Base-by-base conservation (phyloP, 2,113 vertebrate species). In the Piaya cayana region DNA sequence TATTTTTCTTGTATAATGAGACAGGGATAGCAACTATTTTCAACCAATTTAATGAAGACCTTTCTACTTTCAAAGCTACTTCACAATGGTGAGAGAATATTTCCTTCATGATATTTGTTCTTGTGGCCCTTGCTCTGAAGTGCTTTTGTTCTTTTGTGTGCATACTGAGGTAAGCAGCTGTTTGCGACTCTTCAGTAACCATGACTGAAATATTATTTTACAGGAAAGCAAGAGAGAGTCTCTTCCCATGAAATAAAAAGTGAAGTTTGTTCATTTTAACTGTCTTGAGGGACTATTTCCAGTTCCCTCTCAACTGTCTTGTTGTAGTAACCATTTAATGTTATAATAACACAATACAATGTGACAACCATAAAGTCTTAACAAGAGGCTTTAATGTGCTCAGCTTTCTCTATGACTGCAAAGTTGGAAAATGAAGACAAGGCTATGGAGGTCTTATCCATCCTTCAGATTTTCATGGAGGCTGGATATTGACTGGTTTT, bases 221-320 rank as follows among this genome's bases (percentile, higher is more conserved):
- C 59, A 93, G 55, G 36, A 72, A 86, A 90, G 63, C 32, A 67
- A 45, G 34, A 80, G 21, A 74, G 50, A 74, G n/a, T 77, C 27
- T 88, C 23, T 88, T 92, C 30, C 45, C 7, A 6, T 70, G 29
- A 83, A 95, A 95, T 86, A 45, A 80, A 91, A 95, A 88, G 82
- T 88, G 71, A 96, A 90, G 84, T 95, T 77, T 43, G 47, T 88
- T 55, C n/a, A 49, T 94, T 92, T 93, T 92, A 80, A 49, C 70
- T 85, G 74, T 94, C 84, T 96, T 74, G 52, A 82, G 92, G 82
- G 90, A 90, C 83, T 87, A 72, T 92, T 92, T 95, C 86, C 34
- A 69, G 15, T 84, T 91, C 59, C 26, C 30, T 92, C 49, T 95
- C 68, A 50, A 88, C 89, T 93, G 68, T 88, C 56, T 95, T 52